Evolutionary conservation across 2,888 invertebrate species (phyloP), one percentile per base, ranked within the genome.

Genomic region (Lysandra bellargus): DNA sequence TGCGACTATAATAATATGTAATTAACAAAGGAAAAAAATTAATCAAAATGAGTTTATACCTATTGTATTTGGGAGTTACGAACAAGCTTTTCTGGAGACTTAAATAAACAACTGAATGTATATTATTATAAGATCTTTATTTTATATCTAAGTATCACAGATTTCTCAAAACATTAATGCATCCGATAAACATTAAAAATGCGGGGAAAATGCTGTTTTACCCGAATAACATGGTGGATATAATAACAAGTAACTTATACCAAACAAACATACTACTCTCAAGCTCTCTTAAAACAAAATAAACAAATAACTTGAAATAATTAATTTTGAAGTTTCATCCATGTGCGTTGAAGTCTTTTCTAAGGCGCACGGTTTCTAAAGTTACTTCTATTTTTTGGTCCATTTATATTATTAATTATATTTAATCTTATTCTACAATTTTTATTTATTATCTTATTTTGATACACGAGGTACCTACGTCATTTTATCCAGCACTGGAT

Each of bases 71-170:
- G 37, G 37, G 37, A 37, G 37, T 37, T 37, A 37, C 37, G 37
- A 4, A 37, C 2, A 37, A 3, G 37, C 61, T 61, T n/a, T n/a
- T 23, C n/a, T 61, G 61, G n/a, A 60, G 5, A 6, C 5, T 7
- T 5, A 61, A 23, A 30, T 12, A 64, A 64, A 30, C 4, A 64
- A 64, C 30, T 2, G 3, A 30, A 64, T 23, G 12, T 2, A 23
- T 30, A 6, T 64, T 12, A 30, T 64, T 9, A 30, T 9, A 12
- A 23, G 1, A 9, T 30, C 2, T 64, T 30, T 64, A 64, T 64
- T 64, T 30, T 23, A 30, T 4, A 64, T 64, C 64, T 64, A 64
- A 64, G 6, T 64, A 64, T 64, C 64, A 64, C 64, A 64, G 64
- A 9, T 64, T 7, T 17, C 17, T 57, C 17, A 57, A 57, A 57